Evolutionary conservation across 2,888 invertebrate genomes (phyloP).

Genomic region (Pardosa pseudoannulata): DNA sequence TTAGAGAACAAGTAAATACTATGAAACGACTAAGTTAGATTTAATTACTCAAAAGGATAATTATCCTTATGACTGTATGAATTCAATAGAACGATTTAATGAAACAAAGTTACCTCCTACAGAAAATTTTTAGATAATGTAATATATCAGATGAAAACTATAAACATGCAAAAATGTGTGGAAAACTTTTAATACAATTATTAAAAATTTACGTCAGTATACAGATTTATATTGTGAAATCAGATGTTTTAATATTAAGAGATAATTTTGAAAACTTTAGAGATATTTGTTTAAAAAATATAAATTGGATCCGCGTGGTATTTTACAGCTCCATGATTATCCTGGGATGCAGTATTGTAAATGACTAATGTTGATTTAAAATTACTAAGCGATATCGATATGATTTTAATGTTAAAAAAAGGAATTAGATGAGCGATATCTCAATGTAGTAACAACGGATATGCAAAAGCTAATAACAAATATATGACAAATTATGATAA

Average conservation of each 20-base stretch:
- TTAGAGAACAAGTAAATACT: conserved; percentile 68
- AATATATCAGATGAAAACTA: conserved; percentile 65
- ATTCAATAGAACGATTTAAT: conserved; percentile 73
- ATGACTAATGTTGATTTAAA: conserved; percentile 72
- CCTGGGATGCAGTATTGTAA: conserved; percentile 55
- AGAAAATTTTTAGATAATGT: conserved; percentile 63
- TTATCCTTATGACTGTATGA: conserved; percentile 75
- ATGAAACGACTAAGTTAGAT: conserved; percentile 38
- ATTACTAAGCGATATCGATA: conserved; percentile 75
- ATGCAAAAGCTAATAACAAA: conserved; percentile 55
- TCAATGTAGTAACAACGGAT: conserved; percentile 37
- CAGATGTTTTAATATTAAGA: conserved; percentile 6
- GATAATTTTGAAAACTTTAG: conserved; percentile 4
- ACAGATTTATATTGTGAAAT: conserved; percentile 18
- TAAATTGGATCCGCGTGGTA: conserved; percentile 70
- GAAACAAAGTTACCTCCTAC: conserved; percentile 74
- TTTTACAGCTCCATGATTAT: neutral
- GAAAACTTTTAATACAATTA: conserved; percentile 74
- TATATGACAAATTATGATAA: no score
- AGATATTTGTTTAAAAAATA: conserved; percentile 69
- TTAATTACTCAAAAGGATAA: conserved; percentile 74
- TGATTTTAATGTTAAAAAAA: conserved; percentile 74
- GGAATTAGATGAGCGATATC: conserved; percentile 73
- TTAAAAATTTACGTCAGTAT: conserved; percentile 74
- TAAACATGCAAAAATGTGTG: conserved; percentile 25